phyloP scores from a whole-genome alignment of 1,140 invertebrate species.

The Drosophila chauvacae region DNA sequence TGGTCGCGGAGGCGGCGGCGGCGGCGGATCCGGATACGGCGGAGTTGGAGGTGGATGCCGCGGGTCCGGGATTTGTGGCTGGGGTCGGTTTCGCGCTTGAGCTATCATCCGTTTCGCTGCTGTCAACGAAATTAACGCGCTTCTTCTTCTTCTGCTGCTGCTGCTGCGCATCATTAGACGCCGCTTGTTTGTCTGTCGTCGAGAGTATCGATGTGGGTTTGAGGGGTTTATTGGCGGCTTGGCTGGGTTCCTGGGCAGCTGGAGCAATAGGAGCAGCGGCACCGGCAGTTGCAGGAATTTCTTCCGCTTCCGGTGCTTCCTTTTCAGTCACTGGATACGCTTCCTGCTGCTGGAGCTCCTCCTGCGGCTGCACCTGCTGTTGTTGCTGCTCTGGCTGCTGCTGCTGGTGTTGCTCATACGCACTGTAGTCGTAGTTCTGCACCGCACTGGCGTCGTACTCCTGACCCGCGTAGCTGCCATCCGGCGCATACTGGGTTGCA shows the following conservation, averaged over 20 bases:
- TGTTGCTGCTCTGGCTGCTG: constrained; percentile 42
- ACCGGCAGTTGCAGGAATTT: background rate
- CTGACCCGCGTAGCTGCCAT: constrained; percentile 67
- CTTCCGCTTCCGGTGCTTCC: constrained; percentile 47
- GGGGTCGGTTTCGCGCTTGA: constrained; percentile 75
- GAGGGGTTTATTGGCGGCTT: constrained; percentile 45
- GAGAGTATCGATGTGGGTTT: constrained; percentile 82
- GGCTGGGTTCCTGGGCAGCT: constrained; percentile 22
- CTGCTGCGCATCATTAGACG: constrained; percentile 75
- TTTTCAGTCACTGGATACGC: constrained; percentile 54
- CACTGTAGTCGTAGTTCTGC: constrained; percentile 63
- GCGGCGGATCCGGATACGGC: constrained; percentile 2
- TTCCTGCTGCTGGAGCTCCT: constrained; percentile 53
- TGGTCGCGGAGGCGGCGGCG: background rate
- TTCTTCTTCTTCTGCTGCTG: constrained; percentile 83
- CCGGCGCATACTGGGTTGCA: constrained; percentile 62
- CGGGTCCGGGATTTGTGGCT: constrained; percentile 42
- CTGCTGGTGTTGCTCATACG: constrained; percentile 54
- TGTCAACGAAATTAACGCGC: constrained; percentile 84
- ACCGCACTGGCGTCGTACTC: constrained; percentile 58
- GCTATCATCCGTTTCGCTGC: constrained; percentile 84
- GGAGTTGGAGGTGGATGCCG: background rate
- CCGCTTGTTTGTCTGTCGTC: constrained; percentile 75
- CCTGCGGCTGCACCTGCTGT: constrained; percentile 31
- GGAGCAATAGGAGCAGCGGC: background rate